phyloP scores from a whole-genome alignment of 1,140 invertebrate genomes.

The Cydia fagiglandana region DNA sequence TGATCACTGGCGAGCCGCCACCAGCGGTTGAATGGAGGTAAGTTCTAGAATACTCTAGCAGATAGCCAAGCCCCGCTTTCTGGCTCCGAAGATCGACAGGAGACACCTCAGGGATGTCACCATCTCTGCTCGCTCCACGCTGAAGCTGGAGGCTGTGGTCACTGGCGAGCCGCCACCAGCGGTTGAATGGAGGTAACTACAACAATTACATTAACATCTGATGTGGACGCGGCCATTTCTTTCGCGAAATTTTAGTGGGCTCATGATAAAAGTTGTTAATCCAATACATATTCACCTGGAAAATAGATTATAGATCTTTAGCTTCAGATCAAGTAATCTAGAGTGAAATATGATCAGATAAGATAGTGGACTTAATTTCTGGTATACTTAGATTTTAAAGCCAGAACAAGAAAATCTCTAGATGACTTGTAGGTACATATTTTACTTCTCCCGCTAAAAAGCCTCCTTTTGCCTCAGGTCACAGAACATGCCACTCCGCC shows the following conservation, averaged over 20 bases:
- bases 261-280: too few species aligned
- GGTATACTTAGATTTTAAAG: too few species aligned
- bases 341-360: too few species aligned
- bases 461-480: slow-evolving; percentile 53
- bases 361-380: too few species aligned
- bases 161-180: slow-evolving; percentile 95
- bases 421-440: too few species aligned
- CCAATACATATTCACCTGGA: too few species aligned
- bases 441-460: slow-evolving; percentile 9
- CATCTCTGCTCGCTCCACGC: slow-evolving; percentile 92
- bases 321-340: too few species aligned
- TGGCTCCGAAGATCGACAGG: slow-evolving; percentile 97
- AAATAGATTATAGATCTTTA: too few species aligned
- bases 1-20: slow-evolving; percentile 94
- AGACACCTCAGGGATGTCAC: slow-evolving; percentile 93
- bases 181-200: slow-evolving; percentile 88
- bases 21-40: slow-evolving; percentile 93
- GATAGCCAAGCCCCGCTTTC: slow-evolving; percentile 91
- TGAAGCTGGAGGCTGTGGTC: slow-evolving; percentile 95
- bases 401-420: too few species aligned
- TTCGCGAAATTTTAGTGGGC: too few species aligned
- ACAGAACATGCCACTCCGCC: slow-evolving; percentile 76
- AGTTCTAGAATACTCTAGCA: not conserved
- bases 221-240: too few species aligned
- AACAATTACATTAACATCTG: too few species aligned